phyloP scores from a whole-genome alignment of 2,888 invertebrate species.

The Dyspetes luteomarginatus region DNA sequence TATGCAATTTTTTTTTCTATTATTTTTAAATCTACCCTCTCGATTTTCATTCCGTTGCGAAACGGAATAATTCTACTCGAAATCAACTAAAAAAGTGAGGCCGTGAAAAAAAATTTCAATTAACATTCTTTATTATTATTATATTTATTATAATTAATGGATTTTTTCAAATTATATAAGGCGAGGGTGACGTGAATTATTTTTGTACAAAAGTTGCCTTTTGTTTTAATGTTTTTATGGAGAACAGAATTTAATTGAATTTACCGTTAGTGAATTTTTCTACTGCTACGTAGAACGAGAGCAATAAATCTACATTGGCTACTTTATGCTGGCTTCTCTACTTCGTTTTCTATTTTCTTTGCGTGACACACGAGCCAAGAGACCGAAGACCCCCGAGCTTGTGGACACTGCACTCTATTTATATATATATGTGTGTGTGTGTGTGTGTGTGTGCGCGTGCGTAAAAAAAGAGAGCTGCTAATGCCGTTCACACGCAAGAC shows the following conservation, averaged over 20 bases:
- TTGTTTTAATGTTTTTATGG: background rate
- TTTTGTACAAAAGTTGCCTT: too few species aligned
- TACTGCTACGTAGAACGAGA: background rate
- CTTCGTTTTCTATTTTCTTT: conserved; percentile 36
- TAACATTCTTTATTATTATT: too few species aligned
- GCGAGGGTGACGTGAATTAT: too few species aligned
- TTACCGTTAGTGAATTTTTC: background rate
- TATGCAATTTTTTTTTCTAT: conserved; percentile 40
- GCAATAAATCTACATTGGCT: conserved; percentile 17
- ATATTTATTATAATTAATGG: too few species aligned
- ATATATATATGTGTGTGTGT: background rate
- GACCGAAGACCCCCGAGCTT: conserved; percentile 27
- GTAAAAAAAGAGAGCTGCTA: conserved; percentile 29
- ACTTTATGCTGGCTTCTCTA: conserved; percentile 29
- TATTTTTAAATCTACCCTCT: conserved; percentile 36
- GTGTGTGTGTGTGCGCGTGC: background rate
- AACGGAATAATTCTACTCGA: background rate
- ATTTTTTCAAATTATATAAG: too few species aligned
- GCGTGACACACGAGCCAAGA: conserved; percentile 27
- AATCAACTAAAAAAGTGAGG: background rate
- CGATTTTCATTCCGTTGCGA: conserved; percentile 40
- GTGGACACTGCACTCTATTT: background rate
- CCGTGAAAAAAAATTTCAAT: too few species aligned
- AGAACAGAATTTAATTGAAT: conserved; percentile 8
- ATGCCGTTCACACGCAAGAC: conserved; percentile 64